Percentiles rank a stretch among this genome's conserved stretches.
These are phyloP conservation scores for Microplitis deprimator DNA, from an alignment of 2,888 invertebrate genomes.

Conservation along the genomic window DNA sequence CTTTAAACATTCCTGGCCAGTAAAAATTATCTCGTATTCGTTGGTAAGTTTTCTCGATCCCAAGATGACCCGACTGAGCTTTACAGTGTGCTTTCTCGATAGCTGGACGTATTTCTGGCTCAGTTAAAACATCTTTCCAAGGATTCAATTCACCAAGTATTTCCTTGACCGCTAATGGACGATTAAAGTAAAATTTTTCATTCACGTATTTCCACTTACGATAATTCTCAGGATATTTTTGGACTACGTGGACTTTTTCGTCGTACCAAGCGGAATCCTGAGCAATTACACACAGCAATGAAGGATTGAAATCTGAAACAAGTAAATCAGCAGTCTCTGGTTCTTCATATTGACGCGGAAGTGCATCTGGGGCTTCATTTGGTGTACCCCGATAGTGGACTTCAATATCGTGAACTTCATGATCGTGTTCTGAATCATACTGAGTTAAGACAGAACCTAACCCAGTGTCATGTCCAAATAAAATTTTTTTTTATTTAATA, in stretches of 20 bases:
- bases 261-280: constrained; percentile 30
- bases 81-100: not conserved
- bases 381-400: not conserved
- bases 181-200: not conserved
- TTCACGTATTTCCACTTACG: constrained; percentile 27
- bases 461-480: too few relatives aligned
- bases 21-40: constrained; percentile 28
- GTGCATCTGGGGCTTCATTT: constrained; percentile 18
- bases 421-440: not conserved
- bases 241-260: constrained; percentile 32
- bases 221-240: constrained; percentile 2
- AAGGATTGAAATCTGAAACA: not conserved
- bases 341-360: not conserved
- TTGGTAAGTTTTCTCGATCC: constrained; percentile 30
- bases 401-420: not conserved
- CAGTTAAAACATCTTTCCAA: constrained; percentile 11
- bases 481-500: too few relatives aligned
- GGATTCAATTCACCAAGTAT: not conserved
- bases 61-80: constrained; percentile 18
- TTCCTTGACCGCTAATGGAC: not conserved
- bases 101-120: not conserved
- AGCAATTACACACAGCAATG: too few relatives aligned
- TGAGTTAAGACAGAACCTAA: constrained; percentile 4
- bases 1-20: constrained; percentile 40
- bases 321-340: not conserved